Evolutionary conservation across 2,888 invertebrate species (phyloP).

Genomic region (Patella pellucida): DNA sequence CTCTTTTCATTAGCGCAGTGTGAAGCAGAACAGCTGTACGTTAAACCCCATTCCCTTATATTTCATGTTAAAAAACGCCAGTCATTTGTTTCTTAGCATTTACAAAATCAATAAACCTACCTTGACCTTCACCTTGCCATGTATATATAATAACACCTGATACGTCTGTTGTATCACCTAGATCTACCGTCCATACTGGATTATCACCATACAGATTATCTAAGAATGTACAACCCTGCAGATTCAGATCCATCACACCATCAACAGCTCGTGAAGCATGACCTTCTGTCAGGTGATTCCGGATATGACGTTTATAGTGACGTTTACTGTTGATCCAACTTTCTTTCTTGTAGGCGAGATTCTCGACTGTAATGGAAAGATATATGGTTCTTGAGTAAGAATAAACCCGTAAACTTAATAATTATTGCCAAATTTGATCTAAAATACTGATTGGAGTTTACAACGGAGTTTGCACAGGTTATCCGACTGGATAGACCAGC

Average conservation of each 20-base stretch:
- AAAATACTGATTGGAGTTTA: not conserved
- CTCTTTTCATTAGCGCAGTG: too few species aligned
- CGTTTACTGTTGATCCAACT: conserved; percentile 73
- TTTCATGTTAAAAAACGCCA: too few species aligned
- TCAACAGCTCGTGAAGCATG: conserved; percentile 73
- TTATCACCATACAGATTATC: conserved; percentile 74
- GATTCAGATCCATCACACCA: conserved; percentile 70
- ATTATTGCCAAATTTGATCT: too few species aligned
- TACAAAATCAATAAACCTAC: conserved; percentile 43
- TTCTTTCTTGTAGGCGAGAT: conserved; percentile 73
- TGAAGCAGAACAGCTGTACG: too few species aligned
- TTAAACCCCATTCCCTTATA: too few species aligned
- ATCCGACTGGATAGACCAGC: too few species aligned
- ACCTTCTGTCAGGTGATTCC: conserved; percentile 59
- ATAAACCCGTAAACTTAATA: not conserved
- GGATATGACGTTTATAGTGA: conserved; percentile 72
- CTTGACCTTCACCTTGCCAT: conserved; percentile 73
- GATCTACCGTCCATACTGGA: conserved; percentile 74
- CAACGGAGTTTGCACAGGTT: not conserved
- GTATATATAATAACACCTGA: conserved; percentile 73
- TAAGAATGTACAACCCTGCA: conserved; percentile 73
- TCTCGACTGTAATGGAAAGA: conserved; percentile 70
- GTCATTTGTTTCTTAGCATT: too few species aligned
- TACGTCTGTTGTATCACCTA: conserved; percentile 70
- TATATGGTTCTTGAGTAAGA: not conserved